phyloP scores from a whole-genome alignment of 2,113 vertebrate genomes.

The Paraplagusia blochii region DNA sequence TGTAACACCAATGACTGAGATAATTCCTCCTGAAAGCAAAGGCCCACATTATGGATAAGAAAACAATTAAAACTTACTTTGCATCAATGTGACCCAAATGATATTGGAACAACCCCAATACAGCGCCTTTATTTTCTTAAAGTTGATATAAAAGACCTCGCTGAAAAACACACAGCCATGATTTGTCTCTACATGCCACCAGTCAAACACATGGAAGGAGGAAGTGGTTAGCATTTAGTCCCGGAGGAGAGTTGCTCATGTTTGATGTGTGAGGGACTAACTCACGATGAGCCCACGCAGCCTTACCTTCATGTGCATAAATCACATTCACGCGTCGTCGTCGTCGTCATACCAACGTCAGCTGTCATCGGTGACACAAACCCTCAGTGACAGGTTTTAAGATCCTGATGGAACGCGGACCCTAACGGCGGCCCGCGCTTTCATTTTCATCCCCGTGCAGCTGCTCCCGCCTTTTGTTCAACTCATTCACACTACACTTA shows the following conservation, averaged over 20 bases:
- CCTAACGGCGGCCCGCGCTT: slow-evolving; percentile 43
- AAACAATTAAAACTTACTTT: too few species aligned
- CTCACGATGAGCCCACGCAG: slow-evolving; percentile 25
- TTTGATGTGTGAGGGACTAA: slow-evolving; percentile 48
- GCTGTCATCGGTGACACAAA: slow-evolving; percentile 48
- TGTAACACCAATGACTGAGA: too few species aligned
- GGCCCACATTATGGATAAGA: too few species aligned
- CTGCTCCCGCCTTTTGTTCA: slow-evolving; percentile 63
- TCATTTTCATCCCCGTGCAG: slow-evolving; percentile 49
- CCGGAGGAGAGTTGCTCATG: slow-evolving; percentile 36
- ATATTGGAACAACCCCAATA: too few species aligned
- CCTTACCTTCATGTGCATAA: slow-evolving; percentile 15
- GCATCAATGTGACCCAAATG: too few species aligned
- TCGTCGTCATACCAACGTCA: slow-evolving; percentile 6
- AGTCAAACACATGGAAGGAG: slow-evolving; percentile 42
- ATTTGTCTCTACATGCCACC: slow-evolving; percentile 1
- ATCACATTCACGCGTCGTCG: slow-evolving; percentile 25
- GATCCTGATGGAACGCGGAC: slow-evolving; percentile 50
- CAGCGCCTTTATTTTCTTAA: too few species aligned
- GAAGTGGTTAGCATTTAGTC: slow-evolving; percentile 45
- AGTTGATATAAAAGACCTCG: too few species aligned
- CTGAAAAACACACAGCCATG: too few species aligned
- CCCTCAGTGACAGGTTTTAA: slow-evolving; percentile 54
- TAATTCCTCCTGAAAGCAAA: too few species aligned
- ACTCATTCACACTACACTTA: slow-evolving; percentile 64